Evolutionary conservation across 1,140 invertebrate genomes (phyloP).

Genomic region (Caerostris darwini): DNA sequence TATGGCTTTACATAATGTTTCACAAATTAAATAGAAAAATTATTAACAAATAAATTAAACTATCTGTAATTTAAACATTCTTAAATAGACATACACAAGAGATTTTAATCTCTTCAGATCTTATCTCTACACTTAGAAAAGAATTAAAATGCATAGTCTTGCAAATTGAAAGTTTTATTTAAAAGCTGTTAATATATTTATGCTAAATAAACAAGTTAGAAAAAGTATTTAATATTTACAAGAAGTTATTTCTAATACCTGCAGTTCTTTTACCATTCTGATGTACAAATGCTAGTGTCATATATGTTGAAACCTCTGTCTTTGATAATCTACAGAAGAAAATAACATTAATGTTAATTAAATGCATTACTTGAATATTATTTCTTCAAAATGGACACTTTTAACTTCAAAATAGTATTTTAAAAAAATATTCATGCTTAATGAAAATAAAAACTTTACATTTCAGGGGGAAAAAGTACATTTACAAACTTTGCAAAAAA

Average conservation of each 20-base stretch:
- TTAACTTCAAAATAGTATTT: not conserved
- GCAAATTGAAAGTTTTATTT: not conserved
- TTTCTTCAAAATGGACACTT: not conserved
- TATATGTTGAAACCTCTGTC: not conserved
- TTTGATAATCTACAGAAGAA: not conserved
- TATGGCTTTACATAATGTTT: too few species aligned
- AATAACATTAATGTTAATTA: not conserved
- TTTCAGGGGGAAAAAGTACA: not conserved
- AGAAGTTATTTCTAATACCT: not conserved
- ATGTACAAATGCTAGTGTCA: not conserved
- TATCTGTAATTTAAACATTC: too few species aligned
- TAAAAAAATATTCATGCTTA: not conserved
- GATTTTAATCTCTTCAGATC: not conserved
- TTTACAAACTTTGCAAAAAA: not conserved
- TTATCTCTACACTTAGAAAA: not conserved
- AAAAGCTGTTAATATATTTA: not conserved
- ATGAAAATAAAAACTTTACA: not conserved
- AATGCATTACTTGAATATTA: not conserved
- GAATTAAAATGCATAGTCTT: not conserved
- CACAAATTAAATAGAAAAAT: too few species aligned
- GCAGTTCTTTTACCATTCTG: constrained; percentile 46
- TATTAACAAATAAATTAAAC: too few species aligned
- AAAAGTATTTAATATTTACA: not conserved
- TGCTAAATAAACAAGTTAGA: too few species aligned
- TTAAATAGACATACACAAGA: not conserved